A percentile compares a stretch with the other conserved stretches of the same genome.
Conservation (phyloP, 2,113 vertebrate genomes). For the Chaenocephalus aceratus region DNA sequence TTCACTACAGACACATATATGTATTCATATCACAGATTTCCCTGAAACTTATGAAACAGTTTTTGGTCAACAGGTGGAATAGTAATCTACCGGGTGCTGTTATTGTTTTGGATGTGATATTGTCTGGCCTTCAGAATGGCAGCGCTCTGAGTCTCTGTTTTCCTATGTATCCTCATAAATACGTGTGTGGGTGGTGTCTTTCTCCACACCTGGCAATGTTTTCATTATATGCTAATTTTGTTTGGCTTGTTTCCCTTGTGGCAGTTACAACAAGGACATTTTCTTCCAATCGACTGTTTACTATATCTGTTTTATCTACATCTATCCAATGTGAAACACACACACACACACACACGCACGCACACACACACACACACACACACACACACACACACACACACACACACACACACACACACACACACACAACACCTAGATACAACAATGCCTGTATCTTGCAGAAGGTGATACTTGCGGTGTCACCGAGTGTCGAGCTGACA, state of each 20-base stretch:
- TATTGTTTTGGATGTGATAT: constrained; percentile 26
- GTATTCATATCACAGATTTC: constrained; percentile 36
- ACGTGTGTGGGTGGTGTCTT: constrained; percentile 7
- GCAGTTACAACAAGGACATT: neutral
- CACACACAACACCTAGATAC: too few species aligned
- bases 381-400: too few species aligned
- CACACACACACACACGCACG: too few species aligned
- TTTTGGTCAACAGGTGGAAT: constrained; percentile 35
- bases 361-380: too few species aligned
- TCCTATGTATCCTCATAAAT: neutral
- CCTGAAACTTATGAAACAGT: constrained; percentile 1
- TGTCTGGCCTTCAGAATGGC: constrained; percentile 5
- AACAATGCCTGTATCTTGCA: constrained; percentile 17
- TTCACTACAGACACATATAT: constrained; percentile 26
- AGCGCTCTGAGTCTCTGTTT: neutral
- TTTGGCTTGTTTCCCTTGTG: constrained; percentile 17
- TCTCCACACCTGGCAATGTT: constrained; percentile 8
- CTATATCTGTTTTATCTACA: neutral
- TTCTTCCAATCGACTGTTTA: neutral
- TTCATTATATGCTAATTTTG: constrained; percentile 31
- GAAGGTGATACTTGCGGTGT: constrained; percentile 13
- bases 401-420: too few species aligned
- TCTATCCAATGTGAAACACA: neutral
- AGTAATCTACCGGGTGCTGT: constrained; percentile 7
- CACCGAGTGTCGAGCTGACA: constrained; percentile 26